These are phyloP conservation scores for Rugalucina vietnamica DNA, from an alignment of 2,888 invertebrate species.

Conservation along the genomic window DNA sequence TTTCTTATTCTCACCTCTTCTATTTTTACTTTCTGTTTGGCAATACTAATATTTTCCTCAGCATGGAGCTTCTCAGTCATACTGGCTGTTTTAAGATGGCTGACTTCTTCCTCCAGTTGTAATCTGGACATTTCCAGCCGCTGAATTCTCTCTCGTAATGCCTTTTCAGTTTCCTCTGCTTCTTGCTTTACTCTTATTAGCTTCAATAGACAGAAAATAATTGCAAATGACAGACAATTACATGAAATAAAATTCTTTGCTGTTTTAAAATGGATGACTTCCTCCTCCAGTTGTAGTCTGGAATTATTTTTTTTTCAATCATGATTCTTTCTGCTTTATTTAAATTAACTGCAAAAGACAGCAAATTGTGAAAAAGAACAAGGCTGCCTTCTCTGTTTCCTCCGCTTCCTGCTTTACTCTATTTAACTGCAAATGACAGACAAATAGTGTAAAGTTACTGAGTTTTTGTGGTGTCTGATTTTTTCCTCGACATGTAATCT, in stretches of 20 bases:
- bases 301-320: constrained; percentile 79
- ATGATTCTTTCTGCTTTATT: constrained; percentile 80
- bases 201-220: constrained; percentile 64
- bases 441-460: too few relatives aligned
- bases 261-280: too few relatives aligned
- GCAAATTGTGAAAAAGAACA: too few relatives aligned
- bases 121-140: constrained; percentile 78
- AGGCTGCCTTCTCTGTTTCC: constrained; percentile 77
- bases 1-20: constrained; percentile 76
- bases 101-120: constrained; percentile 82
- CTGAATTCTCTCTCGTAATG: constrained; percentile 79
- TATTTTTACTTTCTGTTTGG: constrained; percentile 79
- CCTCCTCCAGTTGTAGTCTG: constrained; percentile 76
- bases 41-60: constrained; percentile 79
- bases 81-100: constrained; percentile 76
- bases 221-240: neutral
- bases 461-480: too few relatives aligned
- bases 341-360: too few relatives aligned
- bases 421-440: constrained; percentile 68
- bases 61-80: constrained; percentile 78
- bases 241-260: too few relatives aligned
- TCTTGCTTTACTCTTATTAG: constrained; percentile 78
- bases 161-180: constrained; percentile 77
- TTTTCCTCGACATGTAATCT: too few relatives aligned
- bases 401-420: constrained; percentile 78